These are phyloP conservation scores for Poecilus cupreus DNA, from an alignment of 2,888 invertebrate species.

Conservation along the genomic window DNA sequence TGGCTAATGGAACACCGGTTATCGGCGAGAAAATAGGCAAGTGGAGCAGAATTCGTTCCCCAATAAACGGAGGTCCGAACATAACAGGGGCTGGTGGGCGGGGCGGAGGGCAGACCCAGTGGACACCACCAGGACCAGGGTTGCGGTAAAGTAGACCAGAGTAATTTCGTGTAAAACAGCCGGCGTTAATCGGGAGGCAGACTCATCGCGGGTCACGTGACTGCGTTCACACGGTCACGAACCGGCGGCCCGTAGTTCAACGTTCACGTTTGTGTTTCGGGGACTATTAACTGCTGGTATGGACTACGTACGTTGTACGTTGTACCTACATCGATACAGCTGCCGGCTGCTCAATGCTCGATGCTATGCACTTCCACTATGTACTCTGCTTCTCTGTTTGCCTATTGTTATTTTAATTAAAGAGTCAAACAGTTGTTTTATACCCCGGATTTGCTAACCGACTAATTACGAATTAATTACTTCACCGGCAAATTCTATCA, in stretches of 20 bases:
- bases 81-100: neutral
- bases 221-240: slow-evolving; percentile 27
- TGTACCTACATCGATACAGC: too few species aligned
- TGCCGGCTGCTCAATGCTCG: too few species aligned
- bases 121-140: neutral
- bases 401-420: slow-evolving; percentile 50
- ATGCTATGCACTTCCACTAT: too few species aligned
- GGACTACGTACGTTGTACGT: neutral
- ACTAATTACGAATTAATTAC: slow-evolving; percentile 37
- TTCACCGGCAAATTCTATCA: neutral
- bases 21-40: neutral
- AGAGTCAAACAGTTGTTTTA: slow-evolving; percentile 38
- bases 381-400: neutral
- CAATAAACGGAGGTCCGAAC: neutral
- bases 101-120: neutral
- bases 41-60: neutral
- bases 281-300: slow-evolving; percentile 21
- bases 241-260: neutral
- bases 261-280: slow-evolving; percentile 5
- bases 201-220: neutral
- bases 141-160: slow-evolving; percentile 26
- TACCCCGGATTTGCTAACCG: slow-evolving; percentile 3
- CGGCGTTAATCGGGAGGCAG: slow-evolving; percentile 29
- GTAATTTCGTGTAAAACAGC: slow-evolving; percentile 41
- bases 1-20: neutral